phyloP scores from a whole-genome alignment of 2,888 invertebrate genomes.

The Tipula unca region DNA sequence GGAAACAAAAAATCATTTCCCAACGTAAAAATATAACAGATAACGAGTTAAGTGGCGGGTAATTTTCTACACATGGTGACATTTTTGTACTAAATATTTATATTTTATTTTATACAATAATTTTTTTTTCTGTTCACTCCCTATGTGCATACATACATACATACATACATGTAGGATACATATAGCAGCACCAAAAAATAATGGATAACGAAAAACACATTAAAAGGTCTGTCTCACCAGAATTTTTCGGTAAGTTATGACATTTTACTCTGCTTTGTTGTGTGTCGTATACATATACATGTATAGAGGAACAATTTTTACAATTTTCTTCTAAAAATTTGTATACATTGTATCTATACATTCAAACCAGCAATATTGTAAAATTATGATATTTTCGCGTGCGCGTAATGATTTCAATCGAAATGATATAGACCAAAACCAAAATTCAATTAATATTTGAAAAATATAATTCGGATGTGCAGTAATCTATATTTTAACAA shows the following conservation, averaged over 20 bases:
- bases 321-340: neutral
- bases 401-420: neutral
- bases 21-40: neutral
- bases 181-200: neutral
- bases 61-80: constrained; percentile 18
- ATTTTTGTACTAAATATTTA: constrained; percentile 14
- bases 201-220: neutral
- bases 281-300: neutral
- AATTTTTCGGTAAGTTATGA: neutral
- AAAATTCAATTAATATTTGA: neutral
- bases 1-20: neutral
- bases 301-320: neutral
- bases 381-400: neutral
- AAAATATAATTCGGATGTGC: neutral
- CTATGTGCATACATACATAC: too few species aligned
- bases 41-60: constrained; percentile 16
- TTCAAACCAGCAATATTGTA: neutral
- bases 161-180: too few species aligned
- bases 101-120: neutral
- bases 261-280: neutral
- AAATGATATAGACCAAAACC: neutral
- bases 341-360: neutral
- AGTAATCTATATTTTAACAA: too few species aligned
- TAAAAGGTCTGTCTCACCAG: neutral
- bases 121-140: neutral